phyloP scores from a whole-genome alignment of 2,888 invertebrate species.

The Agrotis puta region DNA sequence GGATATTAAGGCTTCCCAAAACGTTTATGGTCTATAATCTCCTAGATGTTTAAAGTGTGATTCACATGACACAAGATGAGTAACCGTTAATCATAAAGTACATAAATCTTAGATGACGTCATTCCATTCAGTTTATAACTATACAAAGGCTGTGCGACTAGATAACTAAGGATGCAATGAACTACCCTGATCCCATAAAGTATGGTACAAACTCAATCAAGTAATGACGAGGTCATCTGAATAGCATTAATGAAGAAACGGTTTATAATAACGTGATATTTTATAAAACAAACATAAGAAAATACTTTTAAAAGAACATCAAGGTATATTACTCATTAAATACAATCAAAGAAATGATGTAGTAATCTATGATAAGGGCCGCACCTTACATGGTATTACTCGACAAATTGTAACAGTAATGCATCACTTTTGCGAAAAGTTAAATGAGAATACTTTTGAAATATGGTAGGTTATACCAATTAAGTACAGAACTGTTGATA shows the following conservation, averaged over 20 bases:
- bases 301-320: constrained; percentile 42
- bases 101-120: constrained; percentile 68
- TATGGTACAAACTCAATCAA: background rate
- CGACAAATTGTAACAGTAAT: constrained; percentile 70
- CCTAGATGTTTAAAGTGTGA: constrained; percentile 49
- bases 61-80: constrained; percentile 69
- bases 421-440: constrained; percentile 38
- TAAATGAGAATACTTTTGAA: constrained; percentile 56
- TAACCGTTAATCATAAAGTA: constrained; percentile 72
- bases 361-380: constrained; percentile 79
- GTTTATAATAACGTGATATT: background rate
- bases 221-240: background rate
- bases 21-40: constrained; percentile 34
- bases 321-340: constrained; percentile 52
- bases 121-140: constrained; percentile 63
- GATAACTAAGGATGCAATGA: constrained; percentile 22
- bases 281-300: constrained; percentile 18
- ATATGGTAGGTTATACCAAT: constrained; percentile 77
- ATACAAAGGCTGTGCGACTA: constrained; percentile 18
- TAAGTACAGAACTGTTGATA: constrained; percentile 83
- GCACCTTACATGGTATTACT: constrained; percentile 75
- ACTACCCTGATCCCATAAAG: constrained; percentile 29
- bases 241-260: constrained; percentile 1
- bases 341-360: constrained; percentile 59
- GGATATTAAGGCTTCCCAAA: background rate